phyloP scores from a whole-genome alignment of 2,797 vertebrate species.

The Sebastes oblongus region DNA sequence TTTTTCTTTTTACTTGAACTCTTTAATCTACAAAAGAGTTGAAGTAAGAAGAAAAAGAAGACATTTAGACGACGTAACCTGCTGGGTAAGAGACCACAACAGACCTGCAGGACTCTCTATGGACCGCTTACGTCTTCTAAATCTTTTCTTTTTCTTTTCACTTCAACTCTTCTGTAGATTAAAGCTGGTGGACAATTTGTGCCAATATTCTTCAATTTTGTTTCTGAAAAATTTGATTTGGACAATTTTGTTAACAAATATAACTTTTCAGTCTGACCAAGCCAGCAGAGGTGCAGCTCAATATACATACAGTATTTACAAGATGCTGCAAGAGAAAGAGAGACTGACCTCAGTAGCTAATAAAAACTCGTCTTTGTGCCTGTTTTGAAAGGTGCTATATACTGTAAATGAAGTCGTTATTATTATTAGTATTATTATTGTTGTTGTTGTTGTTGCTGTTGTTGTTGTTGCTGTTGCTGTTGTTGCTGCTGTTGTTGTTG shows the following conservation, averaged over 20 bases:
- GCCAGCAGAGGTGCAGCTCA: neutral
- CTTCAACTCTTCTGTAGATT: neutral
- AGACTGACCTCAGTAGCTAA: neutral
- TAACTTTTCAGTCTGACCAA: neutral
- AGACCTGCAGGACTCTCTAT: too few species aligned
- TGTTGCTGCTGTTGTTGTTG: fast-evolving
- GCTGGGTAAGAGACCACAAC: too few species aligned
- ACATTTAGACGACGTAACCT: too few species aligned
- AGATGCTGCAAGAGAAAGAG: neutral
- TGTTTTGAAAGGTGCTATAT: too few species aligned
- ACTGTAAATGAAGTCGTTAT: too few species aligned
- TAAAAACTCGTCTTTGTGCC: too few species aligned
- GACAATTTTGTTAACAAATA: neutral
- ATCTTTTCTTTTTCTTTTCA: neutral
- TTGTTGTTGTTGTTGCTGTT: too few species aligned
- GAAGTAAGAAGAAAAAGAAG: too few species aligned
- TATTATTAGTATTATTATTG: too few species aligned
- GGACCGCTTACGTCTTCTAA: too few species aligned
- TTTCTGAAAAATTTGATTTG: neutral
- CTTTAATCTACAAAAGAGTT: neutral
- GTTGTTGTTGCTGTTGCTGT: too few species aligned
- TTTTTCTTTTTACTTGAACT: neutral
- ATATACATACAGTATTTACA: neutral
- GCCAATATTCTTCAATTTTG: neutral
- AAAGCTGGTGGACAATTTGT: neutral